These are phyloP conservation scores for Jordanella pulchra DNA, from an alignment of 2,797 vertebrate genomes.

Conservation along the genomic window DNA sequence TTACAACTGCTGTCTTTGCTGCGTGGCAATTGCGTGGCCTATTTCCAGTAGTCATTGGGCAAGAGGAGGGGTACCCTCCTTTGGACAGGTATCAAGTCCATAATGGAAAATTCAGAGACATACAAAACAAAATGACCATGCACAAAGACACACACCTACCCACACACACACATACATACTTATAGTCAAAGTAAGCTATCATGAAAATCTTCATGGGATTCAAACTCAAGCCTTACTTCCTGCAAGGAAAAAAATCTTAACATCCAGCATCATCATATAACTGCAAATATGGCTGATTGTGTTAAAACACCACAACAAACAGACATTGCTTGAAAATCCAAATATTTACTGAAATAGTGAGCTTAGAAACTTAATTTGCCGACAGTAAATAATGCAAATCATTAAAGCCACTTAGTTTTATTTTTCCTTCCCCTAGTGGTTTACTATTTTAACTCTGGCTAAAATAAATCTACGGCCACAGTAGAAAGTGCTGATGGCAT, in stretches of 20 bases:
- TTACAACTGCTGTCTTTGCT: not conserved
- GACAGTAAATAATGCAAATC: not conserved
- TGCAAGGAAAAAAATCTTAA: not conserved
- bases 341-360: too few species aligned
- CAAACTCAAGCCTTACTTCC: too few species aligned
- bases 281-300: not conserved
- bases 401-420: not conserved
- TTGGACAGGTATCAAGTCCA: not conserved
- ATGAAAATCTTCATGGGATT: not conserved
- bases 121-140: not conserved
- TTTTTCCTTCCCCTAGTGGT: not conserved
- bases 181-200: too few species aligned
- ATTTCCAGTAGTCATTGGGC: not conserved
- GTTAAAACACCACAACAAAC: too few species aligned
- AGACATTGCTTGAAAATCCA: too few species aligned
- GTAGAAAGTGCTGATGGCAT: constrained; percentile 4
- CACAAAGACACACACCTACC: too few species aligned
- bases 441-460: not conserved
- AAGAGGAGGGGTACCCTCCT: not conserved
- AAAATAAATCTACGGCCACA: not conserved
- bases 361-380: not conserved
- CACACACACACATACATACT: not conserved
- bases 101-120: not conserved
- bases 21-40: not conserved
- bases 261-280: not conserved